These are phyloP conservation scores for Lepus americanus DNA, from an alignment of 2,113 vertebrate species.

Conservation along the genomic window DNA sequence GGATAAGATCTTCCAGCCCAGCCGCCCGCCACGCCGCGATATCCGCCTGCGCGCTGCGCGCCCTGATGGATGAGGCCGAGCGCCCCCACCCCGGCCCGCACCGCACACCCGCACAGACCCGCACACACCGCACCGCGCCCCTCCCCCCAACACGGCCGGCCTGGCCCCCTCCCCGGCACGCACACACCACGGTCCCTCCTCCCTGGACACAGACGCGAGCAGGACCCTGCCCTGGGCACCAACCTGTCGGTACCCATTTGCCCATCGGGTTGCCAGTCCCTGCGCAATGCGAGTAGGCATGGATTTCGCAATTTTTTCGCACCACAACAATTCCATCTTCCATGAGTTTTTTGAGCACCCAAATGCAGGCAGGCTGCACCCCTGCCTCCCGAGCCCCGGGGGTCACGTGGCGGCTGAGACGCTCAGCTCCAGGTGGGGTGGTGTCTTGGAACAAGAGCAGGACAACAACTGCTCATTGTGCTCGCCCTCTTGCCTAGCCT, in stretches of 20 bases:
- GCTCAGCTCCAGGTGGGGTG: not conserved
- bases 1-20: conserved; percentile 81
- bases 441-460: not conserved
- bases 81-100: not conserved
- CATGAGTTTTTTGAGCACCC: not conserved
- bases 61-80: conserved; percentile 75
- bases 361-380: not conserved
- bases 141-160: too few relatives aligned
- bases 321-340: too few relatives aligned
- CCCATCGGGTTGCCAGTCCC: not conserved
- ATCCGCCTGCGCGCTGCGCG: conserved; percentile 71
- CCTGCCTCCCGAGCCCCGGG: not conserved
- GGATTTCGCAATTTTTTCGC: too few relatives aligned
- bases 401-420: not conserved
- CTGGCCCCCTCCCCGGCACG: fast-evolving
- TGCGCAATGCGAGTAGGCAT: too few relatives aligned
- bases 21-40: conserved; percentile 73
- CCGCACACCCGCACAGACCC: not conserved
- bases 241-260: not conserved
- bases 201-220: not conserved
- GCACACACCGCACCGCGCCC: not conserved
- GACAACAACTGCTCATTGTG: not conserved
- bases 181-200: not conserved
- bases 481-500: not conserved
- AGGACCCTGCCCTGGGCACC: not conserved